Evolutionary conservation across 2,888 invertebrate species (phyloP).

Genomic region (Lepetodrilus schrolli): DNA sequence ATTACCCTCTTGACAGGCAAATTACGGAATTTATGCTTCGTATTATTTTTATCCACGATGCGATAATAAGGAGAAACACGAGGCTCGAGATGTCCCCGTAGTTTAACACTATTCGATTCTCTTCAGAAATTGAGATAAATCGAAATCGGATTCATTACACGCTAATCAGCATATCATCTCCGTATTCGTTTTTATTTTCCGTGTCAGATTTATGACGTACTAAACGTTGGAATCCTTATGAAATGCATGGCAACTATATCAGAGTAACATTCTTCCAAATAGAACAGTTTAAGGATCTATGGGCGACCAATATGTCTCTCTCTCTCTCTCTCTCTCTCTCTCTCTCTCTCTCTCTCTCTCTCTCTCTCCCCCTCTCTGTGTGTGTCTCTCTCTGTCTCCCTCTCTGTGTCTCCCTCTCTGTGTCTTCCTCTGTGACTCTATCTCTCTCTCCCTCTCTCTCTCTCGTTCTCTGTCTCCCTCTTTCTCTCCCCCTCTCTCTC

Average conservation of each 20-base stretch:
- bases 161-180: constrained; percentile 24
- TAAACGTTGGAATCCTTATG: constrained; percentile 18
- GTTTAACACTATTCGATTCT: not conserved
- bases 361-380: too few species aligned
- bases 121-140: constrained; percentile 11
- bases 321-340: too few species aligned
- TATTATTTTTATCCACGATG: not conserved
- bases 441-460: too few species aligned
- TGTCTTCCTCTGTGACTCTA: too few species aligned
- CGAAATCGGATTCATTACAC: constrained; percentile 23
- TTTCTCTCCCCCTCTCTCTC: too few species aligned
- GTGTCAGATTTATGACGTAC: constrained; percentile 26
- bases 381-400: too few species aligned
- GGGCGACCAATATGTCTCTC: too few species aligned
- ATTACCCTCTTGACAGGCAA: constrained; percentile 13
- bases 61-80: not conserved
- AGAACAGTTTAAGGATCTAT: too few species aligned
- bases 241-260: constrained; percentile 7
- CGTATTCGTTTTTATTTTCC: constrained; percentile 19
- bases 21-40: constrained; percentile 24
- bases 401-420: too few species aligned
- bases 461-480: too few species aligned
- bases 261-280: too few species aligned
- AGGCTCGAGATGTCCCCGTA: not conserved
- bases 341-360: too few species aligned